Conservation (phyloP, 2,888 invertebrate species). For the Pristionchus entomophagus region DNA sequence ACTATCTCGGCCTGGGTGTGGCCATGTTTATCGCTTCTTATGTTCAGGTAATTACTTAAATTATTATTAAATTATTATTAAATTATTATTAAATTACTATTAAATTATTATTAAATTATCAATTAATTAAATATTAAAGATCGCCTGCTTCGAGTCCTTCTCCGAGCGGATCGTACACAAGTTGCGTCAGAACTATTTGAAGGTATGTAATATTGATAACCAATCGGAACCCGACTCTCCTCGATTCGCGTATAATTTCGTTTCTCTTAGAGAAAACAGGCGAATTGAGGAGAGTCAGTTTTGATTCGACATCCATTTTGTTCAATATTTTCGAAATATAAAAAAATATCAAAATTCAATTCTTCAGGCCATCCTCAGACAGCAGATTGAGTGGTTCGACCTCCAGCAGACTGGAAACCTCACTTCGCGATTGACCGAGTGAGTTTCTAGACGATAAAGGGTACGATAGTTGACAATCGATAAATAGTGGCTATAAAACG, state of each 20-base stretch:
- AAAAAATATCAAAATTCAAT: no score
- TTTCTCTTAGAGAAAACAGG: no score
- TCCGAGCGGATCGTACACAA: conserved; percentile 78
- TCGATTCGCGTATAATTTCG: no score
- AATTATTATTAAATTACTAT: conserved; percentile 72
- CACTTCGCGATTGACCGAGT: conserved; percentile 79
- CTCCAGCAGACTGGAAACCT: conserved; percentile 78
- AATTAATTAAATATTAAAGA: conserved; percentile 56
- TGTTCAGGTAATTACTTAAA: conserved; percentile 75
- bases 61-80: neutral
- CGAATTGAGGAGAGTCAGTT: no score
- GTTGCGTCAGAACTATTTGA: conserved; percentile 78
- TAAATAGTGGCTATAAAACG: no score
- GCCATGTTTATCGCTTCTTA: conserved; percentile 78
- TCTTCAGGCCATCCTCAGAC: conserved; percentile 73
- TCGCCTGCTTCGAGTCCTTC: conserved; percentile 73
- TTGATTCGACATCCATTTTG: no score
- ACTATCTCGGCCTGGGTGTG: conserved; percentile 78
- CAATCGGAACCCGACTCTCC: no score
- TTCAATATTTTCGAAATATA: no score
- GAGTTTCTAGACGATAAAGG: neutral
- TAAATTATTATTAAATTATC: conserved; percentile 7
- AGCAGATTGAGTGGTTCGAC: conserved; percentile 79
- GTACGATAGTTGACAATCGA: neutral
- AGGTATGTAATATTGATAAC: neutral